Percentiles rank a stretch among this genome's conserved stretches.
Conservation (phyloP, 1,140 invertebrate genomes). For the Ruditapes philippinarum region DNA sequence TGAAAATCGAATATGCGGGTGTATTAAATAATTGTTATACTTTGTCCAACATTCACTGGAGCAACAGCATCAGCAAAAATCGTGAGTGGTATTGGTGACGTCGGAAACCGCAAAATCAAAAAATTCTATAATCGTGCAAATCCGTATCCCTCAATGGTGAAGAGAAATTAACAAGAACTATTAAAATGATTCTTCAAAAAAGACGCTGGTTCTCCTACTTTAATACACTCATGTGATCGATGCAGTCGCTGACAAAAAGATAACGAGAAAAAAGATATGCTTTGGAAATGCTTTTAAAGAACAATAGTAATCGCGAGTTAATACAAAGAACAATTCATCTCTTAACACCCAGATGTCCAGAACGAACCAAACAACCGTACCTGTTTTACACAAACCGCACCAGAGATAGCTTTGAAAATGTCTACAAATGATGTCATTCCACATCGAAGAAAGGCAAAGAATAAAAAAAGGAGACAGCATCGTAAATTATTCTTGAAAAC, state of each 20-base stretch:
- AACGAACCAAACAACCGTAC: background rate
- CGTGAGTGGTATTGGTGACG: background rate
- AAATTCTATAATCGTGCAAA: background rate
- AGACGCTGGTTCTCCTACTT: constrained; percentile 47
- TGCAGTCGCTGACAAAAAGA: constrained; percentile 33
- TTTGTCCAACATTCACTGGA: constrained; percentile 34
- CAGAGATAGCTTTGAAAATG: constrained; percentile 16
- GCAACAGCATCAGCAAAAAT: constrained; percentile 24
- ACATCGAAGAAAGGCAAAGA: constrained; percentile 18
- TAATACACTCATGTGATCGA: constrained; percentile 50
- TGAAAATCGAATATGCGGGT: no score
- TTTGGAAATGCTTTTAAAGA: no score
- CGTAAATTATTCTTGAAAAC: no score
- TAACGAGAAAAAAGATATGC: constrained; percentile 61
- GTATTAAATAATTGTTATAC: background rate
- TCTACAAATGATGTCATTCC: constrained; percentile 5
- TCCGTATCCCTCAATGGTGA: background rate
- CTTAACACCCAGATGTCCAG: constrained; percentile 49
- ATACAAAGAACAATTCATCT: constrained; percentile 47
- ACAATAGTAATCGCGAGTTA: constrained; percentile 29
- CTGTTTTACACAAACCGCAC: constrained; percentile 12
- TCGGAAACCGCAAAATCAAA: background rate
- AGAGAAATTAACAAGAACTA: constrained; percentile 49
- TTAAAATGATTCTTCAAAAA: constrained; percentile 32
- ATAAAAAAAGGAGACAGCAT: no score